Evolutionary conservation across 2,888 invertebrate genomes (phyloP), one percentile per base, ranked within the genome.

Genomic region (Mythimna loreyi): DNA sequence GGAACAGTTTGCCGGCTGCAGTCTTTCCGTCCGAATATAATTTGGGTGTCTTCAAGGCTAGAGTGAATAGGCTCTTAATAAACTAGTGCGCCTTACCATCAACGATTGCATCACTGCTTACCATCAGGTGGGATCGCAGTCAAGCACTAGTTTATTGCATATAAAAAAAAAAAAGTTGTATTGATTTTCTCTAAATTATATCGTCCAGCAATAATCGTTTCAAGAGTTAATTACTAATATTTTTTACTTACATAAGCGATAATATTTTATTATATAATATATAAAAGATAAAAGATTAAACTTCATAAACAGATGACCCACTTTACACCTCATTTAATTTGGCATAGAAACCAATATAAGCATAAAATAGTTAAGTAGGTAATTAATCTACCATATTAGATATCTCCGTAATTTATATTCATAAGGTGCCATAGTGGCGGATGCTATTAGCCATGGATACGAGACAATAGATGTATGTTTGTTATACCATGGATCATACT

Each of bases 401-500:
- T 11, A 9, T 28, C n/a, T 36, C 4, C 11, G 7, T 55, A 65
- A 33, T 71, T 65, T 65, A 25, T 25, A 77, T 67, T 74, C 62
- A 45, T 25, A 30, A 47, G 11, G 69, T 57, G 59, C 30, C 13
- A 60, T 11, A 65, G 43, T 47, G 21, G 23, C 23, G 16, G 21
- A 43, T 47, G 33, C 30, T 33, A 72, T 67, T 58, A 61, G 55
- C 21, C 56, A 72, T 58, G 47, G 23, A 40, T 55, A 21, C 64
- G 71, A 67, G 47, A 69, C 63, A 72, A 40, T 57, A 50, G 25
- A 36, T 68, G 8, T 33, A 61, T 55, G 57, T 45, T 33, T 52
- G 52, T 43, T 40, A 61, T 49, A 21, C 11, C 23, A 67, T 53
- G 28, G 36, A 58, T 45, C 23, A 62, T 49, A 61, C 58, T 67